Conservation (phyloP, 2,888 invertebrate species). For the Ormyrus pomaceus region DNA sequence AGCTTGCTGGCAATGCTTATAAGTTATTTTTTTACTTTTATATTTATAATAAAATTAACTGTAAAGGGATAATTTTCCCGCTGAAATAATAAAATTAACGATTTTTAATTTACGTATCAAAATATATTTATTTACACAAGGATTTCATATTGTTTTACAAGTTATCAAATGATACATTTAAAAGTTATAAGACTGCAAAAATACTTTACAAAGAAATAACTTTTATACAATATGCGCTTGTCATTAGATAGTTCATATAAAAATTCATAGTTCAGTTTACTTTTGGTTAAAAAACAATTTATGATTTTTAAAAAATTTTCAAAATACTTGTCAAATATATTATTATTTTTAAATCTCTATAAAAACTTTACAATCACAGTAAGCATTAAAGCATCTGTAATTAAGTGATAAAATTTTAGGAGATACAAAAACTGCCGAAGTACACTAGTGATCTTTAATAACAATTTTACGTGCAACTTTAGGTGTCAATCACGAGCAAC, state of each 20-base stretch:
- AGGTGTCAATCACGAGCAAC: too few relatives aligned
- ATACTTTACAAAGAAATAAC: constrained; percentile 11
- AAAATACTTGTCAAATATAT: neutral
- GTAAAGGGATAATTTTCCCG: neutral
- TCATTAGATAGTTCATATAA: neutral
- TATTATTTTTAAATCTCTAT: constrained; percentile 14
- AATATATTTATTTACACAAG: constrained; percentile 45
- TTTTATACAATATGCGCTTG: constrained; percentile 27
- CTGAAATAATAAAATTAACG: neutral
- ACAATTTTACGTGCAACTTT: too few relatives aligned
- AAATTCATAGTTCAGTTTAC: too few relatives aligned
- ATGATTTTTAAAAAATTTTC: constrained; percentile 1
- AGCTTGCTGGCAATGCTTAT: too few relatives aligned
- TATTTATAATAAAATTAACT: neutral
- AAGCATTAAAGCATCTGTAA: neutral
- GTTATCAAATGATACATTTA: constrained; percentile 19
- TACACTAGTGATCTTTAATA: too few relatives aligned
- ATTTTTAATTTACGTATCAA: constrained; percentile 6
- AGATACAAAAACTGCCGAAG: too few relatives aligned
- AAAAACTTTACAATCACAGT: constrained; percentile 26
- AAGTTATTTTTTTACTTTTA: neutral
- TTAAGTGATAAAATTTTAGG: neutral
- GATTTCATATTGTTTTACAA: constrained; percentile 29
- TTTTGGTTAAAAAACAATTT: neutral
- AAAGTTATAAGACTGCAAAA: constrained; percentile 35